phyloP scores from a whole-genome alignment of 2,113 vertebrate species.

The Thalassarche chlororhynchos region DNA sequence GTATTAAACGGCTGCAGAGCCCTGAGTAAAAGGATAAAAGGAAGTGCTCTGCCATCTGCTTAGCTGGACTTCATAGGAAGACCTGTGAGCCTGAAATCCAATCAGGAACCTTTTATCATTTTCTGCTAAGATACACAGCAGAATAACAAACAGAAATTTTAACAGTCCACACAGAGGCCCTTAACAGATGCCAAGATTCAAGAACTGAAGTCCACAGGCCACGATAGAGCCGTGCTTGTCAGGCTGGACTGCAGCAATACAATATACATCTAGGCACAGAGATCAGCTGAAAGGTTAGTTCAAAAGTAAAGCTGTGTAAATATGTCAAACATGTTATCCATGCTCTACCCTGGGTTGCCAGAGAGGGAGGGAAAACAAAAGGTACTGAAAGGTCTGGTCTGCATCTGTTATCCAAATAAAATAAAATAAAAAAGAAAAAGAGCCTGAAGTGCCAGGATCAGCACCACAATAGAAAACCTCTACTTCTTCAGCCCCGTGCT shows the following conservation, averaged over 20 bases:
- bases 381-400: neutral
- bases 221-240: neutral
- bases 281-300: neutral
- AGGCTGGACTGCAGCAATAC: neutral
- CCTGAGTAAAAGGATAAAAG: neutral
- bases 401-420: neutral
- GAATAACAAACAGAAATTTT: neutral
- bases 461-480: neutral
- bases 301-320: neutral
- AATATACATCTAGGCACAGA: neutral
- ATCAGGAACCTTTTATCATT: neutral
- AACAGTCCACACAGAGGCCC: neutral
- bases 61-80: neutral
- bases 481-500: neutral
- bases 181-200: neutral
- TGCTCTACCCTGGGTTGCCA: neutral
- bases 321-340: neutral
- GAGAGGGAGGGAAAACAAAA: neutral
- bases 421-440: neutral
- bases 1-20: neutral
- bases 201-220: neutral
- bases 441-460: neutral
- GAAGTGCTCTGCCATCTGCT: neutral
- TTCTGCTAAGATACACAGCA: neutral
- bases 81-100: neutral